These are phyloP conservation scores for Oriolus oriolus DNA, from an alignment of 2,113 vertebrate genomes.

Conservation along the genomic window DNA sequence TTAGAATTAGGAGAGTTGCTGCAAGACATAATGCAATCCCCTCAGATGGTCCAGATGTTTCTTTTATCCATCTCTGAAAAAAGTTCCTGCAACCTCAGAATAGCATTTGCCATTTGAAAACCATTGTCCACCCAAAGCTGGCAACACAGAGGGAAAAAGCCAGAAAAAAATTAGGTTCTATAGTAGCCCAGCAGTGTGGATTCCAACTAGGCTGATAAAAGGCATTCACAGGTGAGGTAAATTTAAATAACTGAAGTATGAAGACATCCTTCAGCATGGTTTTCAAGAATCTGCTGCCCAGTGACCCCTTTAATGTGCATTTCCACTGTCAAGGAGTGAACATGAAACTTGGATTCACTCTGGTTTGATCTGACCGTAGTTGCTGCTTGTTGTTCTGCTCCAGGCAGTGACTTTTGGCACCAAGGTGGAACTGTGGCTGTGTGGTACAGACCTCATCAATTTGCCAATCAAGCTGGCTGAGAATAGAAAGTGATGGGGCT, in stretches of 20 bases:
- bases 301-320: not conserved
- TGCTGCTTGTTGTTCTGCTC: not conserved
- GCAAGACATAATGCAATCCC: not conserved
- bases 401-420: not conserved
- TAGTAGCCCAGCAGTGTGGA: not conserved
- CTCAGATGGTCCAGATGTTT: not conserved
- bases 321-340: not conserved
- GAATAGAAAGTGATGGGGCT: conserved; percentile 52
- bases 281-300: not conserved
- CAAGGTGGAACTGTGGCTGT: not conserved
- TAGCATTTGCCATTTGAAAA: not conserved
- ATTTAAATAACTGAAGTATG: not conserved
- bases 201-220: not conserved
- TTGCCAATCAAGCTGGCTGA: conserved; percentile 44
- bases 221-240: not conserved
- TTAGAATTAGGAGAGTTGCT: not conserved
- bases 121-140: not conserved
- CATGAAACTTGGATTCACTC: not conserved
- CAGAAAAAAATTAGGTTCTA: not conserved
- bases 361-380: not conserved
- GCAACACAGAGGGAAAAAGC: not conserved
- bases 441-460: not conserved
- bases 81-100: not conserved
- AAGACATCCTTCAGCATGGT: not conserved
- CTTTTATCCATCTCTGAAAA: not conserved